These are phyloP conservation scores for Palaemon carinicauda DNA, from an alignment of 1,140 invertebrate species.

Conservation along the genomic window DNA sequence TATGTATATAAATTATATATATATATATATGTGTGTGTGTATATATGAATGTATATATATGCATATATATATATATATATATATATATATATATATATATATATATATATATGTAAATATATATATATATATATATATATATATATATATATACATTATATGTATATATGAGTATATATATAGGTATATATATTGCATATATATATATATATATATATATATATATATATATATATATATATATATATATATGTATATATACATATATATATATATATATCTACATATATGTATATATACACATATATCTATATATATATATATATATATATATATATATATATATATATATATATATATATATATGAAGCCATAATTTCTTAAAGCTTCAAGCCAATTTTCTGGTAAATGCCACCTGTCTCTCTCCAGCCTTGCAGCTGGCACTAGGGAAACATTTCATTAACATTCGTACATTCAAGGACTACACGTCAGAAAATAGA, in stretches of 20 bases:
- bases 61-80: background rate
- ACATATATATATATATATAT: background rate
- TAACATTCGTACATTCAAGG: no score
- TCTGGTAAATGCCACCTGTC: no score
- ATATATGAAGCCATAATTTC: no score
- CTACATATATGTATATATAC: background rate
- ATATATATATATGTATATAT: background rate
- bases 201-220: background rate
- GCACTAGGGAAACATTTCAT: no score
- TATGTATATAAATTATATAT: no score
- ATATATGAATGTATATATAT: background rate
- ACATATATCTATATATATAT: no score
- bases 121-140: background rate
- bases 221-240: background rate
- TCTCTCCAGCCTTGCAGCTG: no score
- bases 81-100: background rate
- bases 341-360: no score
- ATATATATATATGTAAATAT: background rate
- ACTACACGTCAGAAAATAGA: no score
- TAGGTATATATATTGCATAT: background rate
- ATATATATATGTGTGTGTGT: no score
- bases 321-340: no score
- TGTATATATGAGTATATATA: background rate
- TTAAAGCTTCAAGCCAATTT: no score
- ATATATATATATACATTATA: background rate